These are phyloP conservation scores for Sebastes schlegelii DNA, from an alignment of 2,113 vertebrate genomes.

Conservation along the genomic window DNA sequence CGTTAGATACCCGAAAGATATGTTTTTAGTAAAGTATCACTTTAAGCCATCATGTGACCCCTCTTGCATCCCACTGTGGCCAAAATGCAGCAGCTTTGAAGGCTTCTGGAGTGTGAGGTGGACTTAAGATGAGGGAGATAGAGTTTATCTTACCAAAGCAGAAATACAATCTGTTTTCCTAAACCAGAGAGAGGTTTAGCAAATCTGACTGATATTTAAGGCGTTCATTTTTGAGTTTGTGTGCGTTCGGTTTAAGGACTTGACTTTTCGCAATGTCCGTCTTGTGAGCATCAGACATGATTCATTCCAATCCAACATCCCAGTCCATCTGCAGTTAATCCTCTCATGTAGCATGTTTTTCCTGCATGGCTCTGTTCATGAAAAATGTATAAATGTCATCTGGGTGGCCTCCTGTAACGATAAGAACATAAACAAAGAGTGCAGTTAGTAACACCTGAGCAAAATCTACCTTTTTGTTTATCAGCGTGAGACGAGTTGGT, in stretches of 20 bases:
- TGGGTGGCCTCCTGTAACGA: slow-evolving; percentile 46
- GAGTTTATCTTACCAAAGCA: neutral
- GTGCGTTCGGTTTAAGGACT: neutral
- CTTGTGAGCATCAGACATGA: neutral
- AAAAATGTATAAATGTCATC: slow-evolving; percentile 79
- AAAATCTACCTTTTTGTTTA: slow-evolving; percentile 48
- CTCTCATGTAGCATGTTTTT: slow-evolving; percentile 9
- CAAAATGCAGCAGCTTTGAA: slow-evolving; percentile 12
- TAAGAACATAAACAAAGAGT: slow-evolving; percentile 63
- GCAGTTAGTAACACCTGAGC: slow-evolving; percentile 3
- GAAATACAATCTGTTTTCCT: slow-evolving; percentile 6
- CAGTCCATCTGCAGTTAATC: slow-evolving; percentile 52
- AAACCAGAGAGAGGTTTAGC: neutral
- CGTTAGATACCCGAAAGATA: neutral
- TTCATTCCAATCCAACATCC: slow-evolving; percentile 8
- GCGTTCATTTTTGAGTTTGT: slow-evolving; percentile 3
- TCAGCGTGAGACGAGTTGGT: neutral
- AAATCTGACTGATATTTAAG: slow-evolving; percentile 2
- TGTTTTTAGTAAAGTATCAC: slow-evolving; percentile 8
- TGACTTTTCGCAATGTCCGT: neutral
- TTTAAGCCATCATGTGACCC: neutral
- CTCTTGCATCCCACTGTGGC: neutral
- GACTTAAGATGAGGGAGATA: slow-evolving; percentile 18
- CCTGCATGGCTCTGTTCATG: slow-evolving; percentile 50
- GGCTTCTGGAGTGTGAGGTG: slow-evolving; percentile 7